Base-by-base conservation (phyloP, 1,140 invertebrate genomes). In the Cotesia chilonis region DNA sequence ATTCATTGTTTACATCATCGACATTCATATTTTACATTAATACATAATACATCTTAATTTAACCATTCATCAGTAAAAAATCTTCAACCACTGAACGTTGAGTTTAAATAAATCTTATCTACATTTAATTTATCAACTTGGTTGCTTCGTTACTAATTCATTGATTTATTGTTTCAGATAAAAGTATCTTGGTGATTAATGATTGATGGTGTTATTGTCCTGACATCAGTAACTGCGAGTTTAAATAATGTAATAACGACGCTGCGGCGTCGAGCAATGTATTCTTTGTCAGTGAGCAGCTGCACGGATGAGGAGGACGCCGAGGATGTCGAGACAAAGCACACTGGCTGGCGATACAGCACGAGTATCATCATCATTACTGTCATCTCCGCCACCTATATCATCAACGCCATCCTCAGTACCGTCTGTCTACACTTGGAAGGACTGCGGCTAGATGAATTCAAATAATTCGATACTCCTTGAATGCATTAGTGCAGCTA, bases 261-360 rank as follows among this genome's bases (percentile, higher is more conserved):
- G 63, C 9, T 28, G 75, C 72, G 77, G 54, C 70, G 60, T 67
- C 69, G 74, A 78, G 79, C 75, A 60, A 84, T 83, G 84, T 83
- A 78, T 80, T 81, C 81, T 78, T 83, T 76, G 73, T 74, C 77
- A 68, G 75, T 72, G 68, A 80, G 73, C 65, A 70, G 36, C 35
- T 78, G 76, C 74, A 79, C 77, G 69, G 77, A 82, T 77, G 83
- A 85, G 78, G 84, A 86, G 81, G 83, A 86, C 75, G 76, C 81
- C 78, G 85, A 86, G 81, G 84, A 85, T 86, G 85, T 85, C 82
- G 85, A 86, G 77, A 85, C 79, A 78, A 78, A 81, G 72, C 75
- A 79, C 74, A 76, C 74, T 70, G 74, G 73, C 74, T 60, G 64
- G 70, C 57, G 35, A 55, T 61, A 63, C 55, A 57, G 37, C 71